These are phyloP conservation scores for Eumerus sabulonum DNA, from an alignment of 2,888 invertebrate species.

Conservation along the genomic window DNA sequence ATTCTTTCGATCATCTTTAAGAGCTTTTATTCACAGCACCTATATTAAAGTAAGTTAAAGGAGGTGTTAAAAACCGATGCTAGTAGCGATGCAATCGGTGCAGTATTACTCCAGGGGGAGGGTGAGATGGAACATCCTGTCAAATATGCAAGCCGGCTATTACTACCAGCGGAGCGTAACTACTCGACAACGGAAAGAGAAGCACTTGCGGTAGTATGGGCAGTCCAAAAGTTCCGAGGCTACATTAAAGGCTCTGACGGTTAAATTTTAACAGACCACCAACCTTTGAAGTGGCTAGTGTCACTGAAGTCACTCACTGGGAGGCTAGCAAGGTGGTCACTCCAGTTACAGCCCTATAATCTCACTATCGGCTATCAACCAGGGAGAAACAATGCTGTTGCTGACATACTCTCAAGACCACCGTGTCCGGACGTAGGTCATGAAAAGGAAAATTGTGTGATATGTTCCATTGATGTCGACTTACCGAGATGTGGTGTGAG, in stretches of 20 bases:
- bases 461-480: conserved; percentile 36
- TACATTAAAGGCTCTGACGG: conserved; percentile 35
- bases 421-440: conserved; percentile 29
- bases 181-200: no score
- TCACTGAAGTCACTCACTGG: conserved; percentile 75
- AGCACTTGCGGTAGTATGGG: conserved; percentile 20
- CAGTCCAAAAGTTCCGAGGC: conserved; percentile 29
- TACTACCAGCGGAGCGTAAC: conserved; percentile 15
- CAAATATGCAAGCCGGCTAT: conserved; percentile 16
- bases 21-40: background rate
- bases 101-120: conserved; percentile 19
- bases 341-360: conserved; percentile 76
- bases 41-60: background rate
- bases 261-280: conserved; percentile 78
- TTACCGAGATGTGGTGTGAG: conserved; percentile 45
- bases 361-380: conserved; percentile 75
- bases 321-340: conserved; percentile 78
- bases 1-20: background rate
- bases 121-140: conserved; percentile 23
- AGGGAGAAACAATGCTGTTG: conserved; percentile 74
- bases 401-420: conserved; percentile 52
- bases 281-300: conserved; percentile 79
- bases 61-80: conserved; percentile 25
- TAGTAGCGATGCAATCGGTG: conserved; percentile 20
- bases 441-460: background rate